Base-by-base conservation (phyloP, 2,797 vertebrate species). In the Psittacula derbiana region DNA sequence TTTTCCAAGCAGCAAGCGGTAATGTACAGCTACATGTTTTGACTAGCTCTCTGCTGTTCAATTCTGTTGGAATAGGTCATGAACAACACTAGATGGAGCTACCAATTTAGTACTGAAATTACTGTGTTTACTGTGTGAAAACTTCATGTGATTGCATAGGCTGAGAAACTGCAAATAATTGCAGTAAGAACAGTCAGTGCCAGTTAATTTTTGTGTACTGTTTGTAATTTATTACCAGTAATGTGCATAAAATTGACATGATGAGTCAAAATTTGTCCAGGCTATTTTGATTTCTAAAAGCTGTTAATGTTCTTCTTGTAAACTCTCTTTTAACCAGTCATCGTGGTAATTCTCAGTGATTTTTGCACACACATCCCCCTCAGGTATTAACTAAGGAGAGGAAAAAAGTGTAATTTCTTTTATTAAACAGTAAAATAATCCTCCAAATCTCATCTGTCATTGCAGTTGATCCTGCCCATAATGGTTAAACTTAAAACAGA, bases 41-140 rank as follows among this genome's bases (percentile, higher is more conserved):
- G 15, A 36, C 23, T 33, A 12, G 12, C 11, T n/a, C 12, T 57
- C 10, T 47, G 40, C 62, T 85, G 74, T 62, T 53, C 24, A 55
- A 0, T 71, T 60, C 40, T 50, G 3, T 46, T 89, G 60, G 60
- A 88, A 40, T 31, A 52, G 25, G 44, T 21, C 69, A 16, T 27
- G 12, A 52, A 1, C 40, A 89, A 86, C 96, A 72, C 94, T 92
- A 97, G 96, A 57, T 95, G 96, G 96, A 88, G 93, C 87, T 88
- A 74, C 66, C 65, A 80, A 31, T 84, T 83, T 91, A 61, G 21
- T 73, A 20, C 58, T 72, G 84, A 62, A 80, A 53, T 50, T 75
- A 31, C 40, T 50, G 14, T 0, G 10, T 74, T 58, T 69, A 16
- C 33, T 78, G 19, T 28, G 10, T 61, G 60, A 78, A 86, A 79